phyloP scores from a whole-genome alignment of 2,888 invertebrate species.

The Sarcophaga subvicina region DNA sequence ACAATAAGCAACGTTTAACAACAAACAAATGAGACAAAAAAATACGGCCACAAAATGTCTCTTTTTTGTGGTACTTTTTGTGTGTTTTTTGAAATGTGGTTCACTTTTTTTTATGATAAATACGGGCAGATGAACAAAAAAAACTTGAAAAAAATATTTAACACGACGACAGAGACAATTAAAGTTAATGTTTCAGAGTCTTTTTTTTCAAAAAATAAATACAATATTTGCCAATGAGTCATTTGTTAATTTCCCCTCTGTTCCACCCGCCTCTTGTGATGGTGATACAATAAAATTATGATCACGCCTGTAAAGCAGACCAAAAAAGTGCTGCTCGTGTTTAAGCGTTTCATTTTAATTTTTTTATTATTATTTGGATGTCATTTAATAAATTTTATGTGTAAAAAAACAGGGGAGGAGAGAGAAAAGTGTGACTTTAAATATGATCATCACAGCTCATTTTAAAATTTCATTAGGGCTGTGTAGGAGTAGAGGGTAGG shows the following conservation, averaged over 20 bases:
- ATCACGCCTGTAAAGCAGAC: slow-evolving; percentile 22
- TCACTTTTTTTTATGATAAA: slow-evolving; percentile 47
- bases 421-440: slow-evolving; percentile 49
- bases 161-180: slow-evolving; percentile 59
- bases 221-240: slow-evolving; percentile 65
- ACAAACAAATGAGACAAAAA: no score
- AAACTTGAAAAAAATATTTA: slow-evolving; percentile 24
- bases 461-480: slow-evolving; percentile 10
- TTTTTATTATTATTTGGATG: slow-evolving; percentile 30
- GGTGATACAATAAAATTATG: neutral
- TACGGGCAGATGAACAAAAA: neutral
- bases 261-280: neutral
- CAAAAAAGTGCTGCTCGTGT: neutral
- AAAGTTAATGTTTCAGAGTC: slow-evolving; percentile 53
- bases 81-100: slow-evolving; percentile 49
- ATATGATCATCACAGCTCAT: slow-evolving; percentile 44
- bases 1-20: neutral
- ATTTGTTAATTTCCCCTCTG: slow-evolving; percentile 34
- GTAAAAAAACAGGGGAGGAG: no score
- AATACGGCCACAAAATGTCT: slow-evolving; percentile 20
- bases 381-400: slow-evolving; percentile 33
- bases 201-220: slow-evolving; percentile 16
- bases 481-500: slow-evolving; percentile 1
- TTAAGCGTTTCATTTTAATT: slow-evolving; percentile 21
- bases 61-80: slow-evolving; percentile 13